Evolutionary conservation across 2,113 vertebrate species (phyloP), one percentile per base, ranked within the genome.

Genomic region (Rhea americana): DNA sequence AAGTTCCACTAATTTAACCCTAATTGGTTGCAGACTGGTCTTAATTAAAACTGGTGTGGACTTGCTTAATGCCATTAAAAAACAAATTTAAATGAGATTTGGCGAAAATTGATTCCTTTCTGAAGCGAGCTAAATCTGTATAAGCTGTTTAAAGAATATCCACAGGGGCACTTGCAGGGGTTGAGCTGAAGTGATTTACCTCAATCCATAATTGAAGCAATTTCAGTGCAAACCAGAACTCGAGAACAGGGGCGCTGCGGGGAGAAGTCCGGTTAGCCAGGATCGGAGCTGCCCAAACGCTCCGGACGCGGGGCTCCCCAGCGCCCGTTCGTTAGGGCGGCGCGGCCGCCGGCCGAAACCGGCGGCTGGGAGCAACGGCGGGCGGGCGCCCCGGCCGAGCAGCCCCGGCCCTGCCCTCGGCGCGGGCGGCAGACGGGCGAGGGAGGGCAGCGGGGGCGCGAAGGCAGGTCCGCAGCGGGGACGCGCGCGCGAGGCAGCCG

Each of bases 61-160:
- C 92, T 93, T 7, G 71, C 72, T 94, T 79, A 79, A 93, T 87
- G 90, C 87, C 86, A 66, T 24, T 94, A 79, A 89, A 85, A 85
- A 95, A 84, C 83, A 55, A 80, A 90, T 11, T 85, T 77, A 90
- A 90, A 56, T 43, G 21, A 66, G 79, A 87, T 74, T n/a, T 82
- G 71, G 81, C 30, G 9, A 39, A 87, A 76, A 89, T 7, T 66
- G 84, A 92, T 89, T 93, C 62, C 84, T 65, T 73, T 73, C 74
- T 0, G n/a, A 78, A 86, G 92, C 1, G 1, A 68, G 83, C 73
- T 92, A 84, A 93, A 92, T 89, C 95, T 76, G 89, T 71, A 62
- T 92, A 94, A 96, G 89, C 95, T 95, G 92, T 67, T 94, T 96
- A 93, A 92, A 73, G 84, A 89, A 58, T 47, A 90, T 73, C 89